Conservation (phyloP, 2,797 vertebrate genomes). For the Hoplostethus atlanticus region DNA sequence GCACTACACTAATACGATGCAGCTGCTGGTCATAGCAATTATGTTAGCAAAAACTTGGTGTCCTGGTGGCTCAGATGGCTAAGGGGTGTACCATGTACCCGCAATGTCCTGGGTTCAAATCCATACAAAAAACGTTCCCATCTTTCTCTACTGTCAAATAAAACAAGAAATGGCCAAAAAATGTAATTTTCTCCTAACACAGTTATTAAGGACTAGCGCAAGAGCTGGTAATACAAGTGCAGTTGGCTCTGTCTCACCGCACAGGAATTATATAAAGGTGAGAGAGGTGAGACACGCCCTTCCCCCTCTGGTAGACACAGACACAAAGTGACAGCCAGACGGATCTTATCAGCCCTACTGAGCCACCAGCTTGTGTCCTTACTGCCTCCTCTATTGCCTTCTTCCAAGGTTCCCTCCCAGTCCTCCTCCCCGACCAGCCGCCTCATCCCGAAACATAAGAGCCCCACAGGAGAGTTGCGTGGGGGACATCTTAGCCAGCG, state of each 20-base stretch:
- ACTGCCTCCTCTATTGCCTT: not conserved
- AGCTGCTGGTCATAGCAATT: not conserved
- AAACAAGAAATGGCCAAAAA: no score
- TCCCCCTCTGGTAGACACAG: conserved; percentile 42
- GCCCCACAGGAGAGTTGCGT: conserved; percentile 12
- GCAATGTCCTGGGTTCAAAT: no score
- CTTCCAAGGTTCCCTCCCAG: conserved; percentile 8
- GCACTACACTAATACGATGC: not conserved
- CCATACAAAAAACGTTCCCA: no score
- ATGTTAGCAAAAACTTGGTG: not conserved
- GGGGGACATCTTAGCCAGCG: conserved; percentile 9
- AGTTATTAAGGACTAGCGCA: not conserved
- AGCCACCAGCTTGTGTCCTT: conserved; percentile 33
- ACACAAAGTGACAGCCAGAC: conserved; percentile 30
- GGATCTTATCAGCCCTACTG: conserved; percentile 33
- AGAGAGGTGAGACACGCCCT: conserved; percentile 18
- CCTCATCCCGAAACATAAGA: conserved; percentile 27
- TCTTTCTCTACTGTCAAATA: no score
- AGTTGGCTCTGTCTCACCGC: conserved; percentile 10
- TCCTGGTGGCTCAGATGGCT: no score
- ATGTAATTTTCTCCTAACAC: not conserved
- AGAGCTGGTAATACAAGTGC: conserved; percentile 2
- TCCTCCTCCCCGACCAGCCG: not conserved
- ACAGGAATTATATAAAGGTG: conserved; percentile 50
- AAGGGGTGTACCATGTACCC: no score